Evolutionary conservation across 35 echinoderm and acorn worm genomes (phyloP).

Genomic region (Ophiothrix spiculata): DNA sequence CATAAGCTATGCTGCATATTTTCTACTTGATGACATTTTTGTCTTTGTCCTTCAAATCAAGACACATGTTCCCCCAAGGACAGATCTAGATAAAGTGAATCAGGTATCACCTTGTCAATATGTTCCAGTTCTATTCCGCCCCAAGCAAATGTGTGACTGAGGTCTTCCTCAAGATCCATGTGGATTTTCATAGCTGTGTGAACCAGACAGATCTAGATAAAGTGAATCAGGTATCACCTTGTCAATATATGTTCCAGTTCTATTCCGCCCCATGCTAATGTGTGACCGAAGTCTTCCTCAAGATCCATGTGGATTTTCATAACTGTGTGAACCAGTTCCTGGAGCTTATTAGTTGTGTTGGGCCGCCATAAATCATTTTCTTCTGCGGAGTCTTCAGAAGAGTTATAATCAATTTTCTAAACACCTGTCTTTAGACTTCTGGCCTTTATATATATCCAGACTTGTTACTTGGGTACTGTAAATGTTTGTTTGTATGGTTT

Average conservation of each 20-base stretch:
- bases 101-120: background rate
- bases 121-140: background rate
- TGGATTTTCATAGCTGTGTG: background rate
- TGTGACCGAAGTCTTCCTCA: background rate
- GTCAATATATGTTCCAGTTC: background rate
- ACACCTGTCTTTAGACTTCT: background rate
- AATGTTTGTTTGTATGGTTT: background rate
- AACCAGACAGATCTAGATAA: too few relatives aligned
- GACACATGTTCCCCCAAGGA: background rate
- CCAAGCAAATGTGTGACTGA: background rate
- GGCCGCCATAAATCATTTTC: background rate
- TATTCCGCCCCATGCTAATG: background rate
- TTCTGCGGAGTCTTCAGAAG: background rate
- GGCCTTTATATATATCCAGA: background rate
- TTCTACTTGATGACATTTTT: background rate
- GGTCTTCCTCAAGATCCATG: background rate
- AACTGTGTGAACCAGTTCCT: background rate
- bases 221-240: too few relatives aligned
- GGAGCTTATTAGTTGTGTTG: background rate
- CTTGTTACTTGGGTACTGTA: background rate
- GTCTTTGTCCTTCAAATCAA: background rate
- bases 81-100: background rate
- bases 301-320: background rate
- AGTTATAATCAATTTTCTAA: background rate
- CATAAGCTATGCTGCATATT: slow-evolving; percentile 11